Percentiles rank a stretch among this genome's conserved stretches.
Conservation (phyloP, 2,113 vertebrate species). For the Ancistrus triradiatus region DNA sequence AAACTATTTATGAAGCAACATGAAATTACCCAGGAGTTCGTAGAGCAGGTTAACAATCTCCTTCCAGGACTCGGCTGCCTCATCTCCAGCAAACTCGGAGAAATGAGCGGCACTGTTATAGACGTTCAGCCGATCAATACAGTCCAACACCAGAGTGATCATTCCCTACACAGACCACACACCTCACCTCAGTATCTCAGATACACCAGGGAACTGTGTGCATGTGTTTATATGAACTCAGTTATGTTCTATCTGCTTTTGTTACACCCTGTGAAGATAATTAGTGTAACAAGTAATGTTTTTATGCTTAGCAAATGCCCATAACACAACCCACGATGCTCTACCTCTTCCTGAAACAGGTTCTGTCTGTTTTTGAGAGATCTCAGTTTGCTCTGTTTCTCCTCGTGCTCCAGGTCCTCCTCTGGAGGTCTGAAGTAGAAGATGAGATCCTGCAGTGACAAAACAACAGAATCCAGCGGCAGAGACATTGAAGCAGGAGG, state of each 20-base stretch:
- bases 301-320: no score
- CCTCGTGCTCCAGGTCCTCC: slow-evolving; percentile 86
- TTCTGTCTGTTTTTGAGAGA: slow-evolving; percentile 88
- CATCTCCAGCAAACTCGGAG: slow-evolving; percentile 85
- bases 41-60: slow-evolving; percentile 89
- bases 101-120: slow-evolving; percentile 91
- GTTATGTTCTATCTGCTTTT: no score
- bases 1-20: no score
- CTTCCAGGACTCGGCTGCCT: slow-evolving; percentile 89
- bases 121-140: slow-evolving; percentile 85
- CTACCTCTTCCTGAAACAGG: slow-evolving; percentile 91
- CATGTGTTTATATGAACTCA: not conserved
- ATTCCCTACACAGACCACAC: slow-evolving; percentile 72
- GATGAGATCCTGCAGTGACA: slow-evolving; percentile 87
- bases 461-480: slow-evolving; percentile 80
- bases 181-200: not conserved
- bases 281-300: no score
- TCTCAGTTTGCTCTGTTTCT: slow-evolving; percentile 86
- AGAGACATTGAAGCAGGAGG: slow-evolving; percentile 54
- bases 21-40: slow-evolving; percentile 77
- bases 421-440: slow-evolving; percentile 86
- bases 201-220: not conserved
- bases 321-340: no score
- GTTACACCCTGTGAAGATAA: no score
- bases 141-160: slow-evolving; percentile 84